These are phyloP conservation scores for Teleiodes luculella DNA, from an alignment of 2,888 invertebrate species.

Conservation along the genomic window DNA sequence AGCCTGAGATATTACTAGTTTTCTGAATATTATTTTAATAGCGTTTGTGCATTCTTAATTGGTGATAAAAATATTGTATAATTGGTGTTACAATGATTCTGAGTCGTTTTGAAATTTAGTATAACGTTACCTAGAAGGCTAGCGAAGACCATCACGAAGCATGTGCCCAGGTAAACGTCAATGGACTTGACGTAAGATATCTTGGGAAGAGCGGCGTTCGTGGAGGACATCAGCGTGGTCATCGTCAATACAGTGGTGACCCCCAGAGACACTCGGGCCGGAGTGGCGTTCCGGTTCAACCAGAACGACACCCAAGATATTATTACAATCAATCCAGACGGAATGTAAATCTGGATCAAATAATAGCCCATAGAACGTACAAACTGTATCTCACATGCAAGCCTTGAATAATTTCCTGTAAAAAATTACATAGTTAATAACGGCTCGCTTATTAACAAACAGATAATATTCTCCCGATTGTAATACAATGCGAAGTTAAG, in stretches of 20 bases:
- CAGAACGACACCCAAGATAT: slow-evolving; percentile 99
- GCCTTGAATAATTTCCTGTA: slow-evolving; percentile 96
- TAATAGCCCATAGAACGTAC: slow-evolving; percentile 99
- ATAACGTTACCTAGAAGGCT: slow-evolving; percentile 90
- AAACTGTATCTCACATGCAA: slow-evolving; percentile 98
- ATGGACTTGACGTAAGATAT: slow-evolving; percentile 98
- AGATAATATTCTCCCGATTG: too few relatives aligned
- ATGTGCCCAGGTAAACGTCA: slow-evolving; percentile 97
- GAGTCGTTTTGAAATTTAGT: too few relatives aligned
- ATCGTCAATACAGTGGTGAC: slow-evolving; percentile 98
- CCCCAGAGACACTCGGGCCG: slow-evolving; percentile 94
- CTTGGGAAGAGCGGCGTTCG: slow-evolving; percentile 97
- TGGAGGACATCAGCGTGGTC: slow-evolving; percentile 98
- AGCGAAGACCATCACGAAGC: slow-evolving; percentile 99
- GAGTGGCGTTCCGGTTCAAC: slow-evolving; percentile 96
- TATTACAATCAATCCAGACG: slow-evolving; percentile 97
- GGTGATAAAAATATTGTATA: too few relatives aligned
- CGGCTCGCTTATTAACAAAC: too few relatives aligned
- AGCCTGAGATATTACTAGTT: too few relatives aligned
- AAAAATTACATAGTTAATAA: too few relatives aligned
- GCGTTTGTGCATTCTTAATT: too few relatives aligned
- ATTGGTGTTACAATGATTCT: too few relatives aligned
- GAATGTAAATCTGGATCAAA: slow-evolving; percentile 98
- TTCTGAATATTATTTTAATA: too few relatives aligned
- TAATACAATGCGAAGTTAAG: too few relatives aligned